Evolutionary conservation across 2,113 vertebrate species (phyloP).

Genomic region (Aplodontia rufa): DNA sequence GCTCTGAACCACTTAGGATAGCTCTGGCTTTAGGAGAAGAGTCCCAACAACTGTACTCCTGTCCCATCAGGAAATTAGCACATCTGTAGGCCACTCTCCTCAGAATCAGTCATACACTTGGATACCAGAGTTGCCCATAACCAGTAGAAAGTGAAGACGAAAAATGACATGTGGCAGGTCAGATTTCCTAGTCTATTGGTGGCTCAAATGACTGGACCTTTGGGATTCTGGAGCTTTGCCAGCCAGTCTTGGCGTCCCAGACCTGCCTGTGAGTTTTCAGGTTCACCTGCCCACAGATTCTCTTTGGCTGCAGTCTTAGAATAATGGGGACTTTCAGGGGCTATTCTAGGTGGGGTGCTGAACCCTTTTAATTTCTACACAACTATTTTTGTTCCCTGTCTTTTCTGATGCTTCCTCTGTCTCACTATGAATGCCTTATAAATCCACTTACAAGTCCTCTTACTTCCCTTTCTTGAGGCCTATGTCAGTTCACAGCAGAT

Average conservation of each 20-base stretch:
- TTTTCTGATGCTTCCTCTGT: background rate
- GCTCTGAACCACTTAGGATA: background rate
- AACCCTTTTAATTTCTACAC: background rate
- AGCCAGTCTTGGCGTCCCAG: background rate
- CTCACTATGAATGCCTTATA: background rate
- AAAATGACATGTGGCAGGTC: background rate
- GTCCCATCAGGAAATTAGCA: background rate
- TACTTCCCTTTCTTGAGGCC: background rate
- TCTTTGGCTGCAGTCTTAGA: background rate
- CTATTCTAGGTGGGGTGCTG: accelerated
- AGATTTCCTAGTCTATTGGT: background rate
- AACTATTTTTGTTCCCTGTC: background rate
- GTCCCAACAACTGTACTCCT: background rate
- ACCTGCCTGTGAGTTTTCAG: background rate
- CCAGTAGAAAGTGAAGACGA: background rate
- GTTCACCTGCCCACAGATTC: background rate
- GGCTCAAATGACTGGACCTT: background rate
- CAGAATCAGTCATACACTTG: background rate
- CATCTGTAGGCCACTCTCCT: background rate
- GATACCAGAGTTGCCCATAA: background rate
- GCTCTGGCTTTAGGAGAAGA: background rate
- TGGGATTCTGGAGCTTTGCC: background rate
- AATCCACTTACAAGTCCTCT: background rate
- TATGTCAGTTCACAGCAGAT: background rate
- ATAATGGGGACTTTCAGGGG: background rate